Percentiles rank a stretch among this genome's conserved stretches.
Conservation (phyloP, 2,888 invertebrate species). For the Ectropis crepuscularia region DNA sequence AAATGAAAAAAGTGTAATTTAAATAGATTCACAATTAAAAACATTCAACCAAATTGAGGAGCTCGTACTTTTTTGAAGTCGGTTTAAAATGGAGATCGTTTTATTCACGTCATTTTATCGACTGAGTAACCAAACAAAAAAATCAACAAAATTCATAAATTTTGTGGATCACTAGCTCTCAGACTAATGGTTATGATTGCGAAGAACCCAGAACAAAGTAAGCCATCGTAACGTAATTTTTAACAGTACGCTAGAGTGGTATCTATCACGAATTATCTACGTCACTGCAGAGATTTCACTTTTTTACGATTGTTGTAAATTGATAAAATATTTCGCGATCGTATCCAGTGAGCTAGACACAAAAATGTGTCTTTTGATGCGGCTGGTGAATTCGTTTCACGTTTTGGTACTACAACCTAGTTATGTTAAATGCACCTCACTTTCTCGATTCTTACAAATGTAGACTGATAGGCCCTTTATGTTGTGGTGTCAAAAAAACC, state of each 20-base stretch:
- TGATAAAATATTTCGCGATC: constrained; percentile 28
- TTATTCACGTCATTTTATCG: no score
- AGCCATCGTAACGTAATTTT: constrained; percentile 34
- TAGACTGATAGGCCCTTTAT: no score
- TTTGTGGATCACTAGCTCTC: constrained; percentile 7
- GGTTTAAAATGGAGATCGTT: no score
- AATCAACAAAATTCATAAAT: no score
- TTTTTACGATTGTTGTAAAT: constrained; percentile 31
- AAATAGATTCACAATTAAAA: no score
- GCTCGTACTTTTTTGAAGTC: no score
- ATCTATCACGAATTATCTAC: constrained; percentile 38
- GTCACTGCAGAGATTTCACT: constrained; percentile 35
- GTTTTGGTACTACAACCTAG: not conserved
- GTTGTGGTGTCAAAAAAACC: no score
- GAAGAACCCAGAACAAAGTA: constrained; percentile 34
- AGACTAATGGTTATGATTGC: constrained; percentile 27
- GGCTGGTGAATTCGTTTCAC: constrained; percentile 1
- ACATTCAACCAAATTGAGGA: no score
- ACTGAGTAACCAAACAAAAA: no score
- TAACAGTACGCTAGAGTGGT: constrained; percentile 31
- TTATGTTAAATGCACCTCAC: no score
- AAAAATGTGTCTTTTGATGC: constrained; percentile 15
- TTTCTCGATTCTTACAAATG: no score
- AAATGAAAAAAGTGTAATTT: no score
- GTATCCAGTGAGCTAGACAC: constrained; percentile 26